Conservation (phyloP, 2,797 vertebrate genomes). For the Pempheris klunzingeri region DNA sequence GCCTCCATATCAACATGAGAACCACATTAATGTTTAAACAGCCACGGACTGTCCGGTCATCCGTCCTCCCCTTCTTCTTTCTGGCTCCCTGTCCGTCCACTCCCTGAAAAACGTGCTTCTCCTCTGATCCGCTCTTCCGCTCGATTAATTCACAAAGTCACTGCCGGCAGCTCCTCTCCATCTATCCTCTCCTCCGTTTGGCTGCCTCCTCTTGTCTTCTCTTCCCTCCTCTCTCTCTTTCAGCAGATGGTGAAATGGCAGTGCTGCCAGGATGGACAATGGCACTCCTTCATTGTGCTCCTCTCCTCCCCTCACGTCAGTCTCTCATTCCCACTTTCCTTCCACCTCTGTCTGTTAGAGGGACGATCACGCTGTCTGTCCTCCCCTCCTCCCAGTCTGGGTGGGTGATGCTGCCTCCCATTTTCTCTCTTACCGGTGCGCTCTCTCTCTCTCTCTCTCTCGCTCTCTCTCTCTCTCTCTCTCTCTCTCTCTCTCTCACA, state of each 20-base stretch:
- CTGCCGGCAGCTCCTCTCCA: slow-evolving; percentile 73
- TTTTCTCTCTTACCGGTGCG: slow-evolving; percentile 58
- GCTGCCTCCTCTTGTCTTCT: slow-evolving; percentile 64
- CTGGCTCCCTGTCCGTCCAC: slow-evolving; percentile 75
- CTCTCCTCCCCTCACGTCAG: slow-evolving; percentile 80
- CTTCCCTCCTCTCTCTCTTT: slow-evolving; percentile 57
- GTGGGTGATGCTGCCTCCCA: slow-evolving; percentile 78
- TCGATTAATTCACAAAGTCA: slow-evolving; percentile 86
- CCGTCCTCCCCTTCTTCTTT: slow-evolving; percentile 68
- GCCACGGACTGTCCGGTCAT: slow-evolving; percentile 73
- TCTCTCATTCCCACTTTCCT: slow-evolving; percentile 77
- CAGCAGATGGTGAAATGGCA: slow-evolving; percentile 78
- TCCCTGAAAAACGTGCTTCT: slow-evolving; percentile 80
- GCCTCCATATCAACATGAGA: slow-evolving; percentile 65
- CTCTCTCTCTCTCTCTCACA: not conserved
- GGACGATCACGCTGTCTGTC: slow-evolving; percentile 77
- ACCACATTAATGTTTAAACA: slow-evolving; percentile 76
- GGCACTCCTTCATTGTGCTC: slow-evolving; percentile 84
- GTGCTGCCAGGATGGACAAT: slow-evolving; percentile 74
- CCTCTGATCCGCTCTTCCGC: slow-evolving; percentile 78
- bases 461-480: slow-evolving; percentile 19
- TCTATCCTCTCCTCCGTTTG: slow-evolving; percentile 74
- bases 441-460: slow-evolving; percentile 46
- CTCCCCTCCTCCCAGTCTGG: slow-evolving; percentile 80
- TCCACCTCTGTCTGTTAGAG: slow-evolving; percentile 81